Conservation (phyloP, 2,113 vertebrate genomes). For the Mixornis gularis region DNA sequence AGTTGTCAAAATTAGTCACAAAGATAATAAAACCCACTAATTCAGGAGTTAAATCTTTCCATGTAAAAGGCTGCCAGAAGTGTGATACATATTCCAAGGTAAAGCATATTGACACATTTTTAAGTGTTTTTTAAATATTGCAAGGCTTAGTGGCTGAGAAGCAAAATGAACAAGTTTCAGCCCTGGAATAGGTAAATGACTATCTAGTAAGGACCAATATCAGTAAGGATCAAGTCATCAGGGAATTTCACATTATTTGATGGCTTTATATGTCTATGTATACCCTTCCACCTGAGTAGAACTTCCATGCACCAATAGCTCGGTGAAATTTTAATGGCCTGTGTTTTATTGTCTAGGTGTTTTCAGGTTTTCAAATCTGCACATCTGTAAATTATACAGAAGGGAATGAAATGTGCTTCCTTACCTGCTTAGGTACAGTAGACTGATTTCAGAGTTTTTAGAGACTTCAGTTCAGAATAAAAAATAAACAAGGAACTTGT, state of each 20-base stretch:
- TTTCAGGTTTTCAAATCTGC: slow-evolving; percentile 11
- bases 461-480: background rate
- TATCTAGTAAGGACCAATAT: background rate
- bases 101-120: background rate
- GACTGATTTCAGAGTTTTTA: background rate
- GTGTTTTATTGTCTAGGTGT: background rate
- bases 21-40: background rate
- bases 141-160: background rate
- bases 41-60: background rate
- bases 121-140: background rate
- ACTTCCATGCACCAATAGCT: background rate
- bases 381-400: slow-evolving; percentile 31
- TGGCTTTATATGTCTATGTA: background rate
- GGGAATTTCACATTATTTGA: slow-evolving; percentile 7
- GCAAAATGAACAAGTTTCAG: background rate
- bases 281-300: background rate
- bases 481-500: slow-evolving; percentile 9
- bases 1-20: background rate
- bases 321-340: background rate
- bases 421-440: background rate
- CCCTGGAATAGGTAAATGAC: background rate
- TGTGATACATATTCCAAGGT: background rate
- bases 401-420: background rate
- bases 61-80: background rate
- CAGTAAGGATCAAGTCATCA: background rate